phyloP scores from a whole-genome alignment of 1,140 invertebrate genomes.

The Argopecten irradians region DNA sequence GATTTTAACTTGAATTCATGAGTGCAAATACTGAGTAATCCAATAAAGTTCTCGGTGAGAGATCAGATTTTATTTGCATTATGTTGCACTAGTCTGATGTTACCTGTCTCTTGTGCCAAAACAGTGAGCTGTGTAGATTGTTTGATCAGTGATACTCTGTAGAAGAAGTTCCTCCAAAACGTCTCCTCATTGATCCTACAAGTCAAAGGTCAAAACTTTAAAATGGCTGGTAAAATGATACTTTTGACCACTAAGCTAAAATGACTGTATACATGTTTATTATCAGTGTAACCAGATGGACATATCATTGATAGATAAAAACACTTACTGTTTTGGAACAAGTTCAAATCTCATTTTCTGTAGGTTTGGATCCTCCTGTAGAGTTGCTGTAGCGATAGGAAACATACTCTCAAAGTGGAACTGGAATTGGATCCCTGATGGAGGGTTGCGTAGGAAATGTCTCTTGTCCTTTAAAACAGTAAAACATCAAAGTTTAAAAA shows the following conservation, averaged over 20 bases:
- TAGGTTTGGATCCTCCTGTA: conserved; percentile 95
- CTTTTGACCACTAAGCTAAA: too few species aligned
- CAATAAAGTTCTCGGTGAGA: too few species aligned
- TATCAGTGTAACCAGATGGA: background rate
- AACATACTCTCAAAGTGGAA: conserved; percentile 94
- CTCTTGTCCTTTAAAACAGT: conserved; percentile 93
- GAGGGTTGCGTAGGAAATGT: conserved; percentile 97
- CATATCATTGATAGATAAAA: too few species aligned
- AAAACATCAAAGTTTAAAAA: too few species aligned
- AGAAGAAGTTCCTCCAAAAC: conserved; percentile 99
- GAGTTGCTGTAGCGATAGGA: conserved; percentile 93
- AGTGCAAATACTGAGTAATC: too few species aligned
- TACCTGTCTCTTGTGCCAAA: conserved; percentile 73
- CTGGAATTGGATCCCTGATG: conserved; percentile 94
- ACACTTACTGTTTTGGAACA: conserved; percentile 92
- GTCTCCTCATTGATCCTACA: conserved; percentile 96
- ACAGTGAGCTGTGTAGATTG: conserved; percentile 93
- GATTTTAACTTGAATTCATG: background rate
- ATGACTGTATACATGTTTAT: background rate
- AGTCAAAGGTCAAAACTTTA: background rate
- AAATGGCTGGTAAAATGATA: too few species aligned
- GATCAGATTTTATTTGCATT: background rate
- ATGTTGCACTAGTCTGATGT: conserved; percentile 27
- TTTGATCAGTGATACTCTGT: conserved; percentile 97
- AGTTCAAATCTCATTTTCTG: conserved; percentile 99